A percentile compares a stretch with the other conserved stretches of the same genome.
Conservation (phyloP, 2,113 vertebrate species). For the Aphelocoma coerulescens region DNA sequence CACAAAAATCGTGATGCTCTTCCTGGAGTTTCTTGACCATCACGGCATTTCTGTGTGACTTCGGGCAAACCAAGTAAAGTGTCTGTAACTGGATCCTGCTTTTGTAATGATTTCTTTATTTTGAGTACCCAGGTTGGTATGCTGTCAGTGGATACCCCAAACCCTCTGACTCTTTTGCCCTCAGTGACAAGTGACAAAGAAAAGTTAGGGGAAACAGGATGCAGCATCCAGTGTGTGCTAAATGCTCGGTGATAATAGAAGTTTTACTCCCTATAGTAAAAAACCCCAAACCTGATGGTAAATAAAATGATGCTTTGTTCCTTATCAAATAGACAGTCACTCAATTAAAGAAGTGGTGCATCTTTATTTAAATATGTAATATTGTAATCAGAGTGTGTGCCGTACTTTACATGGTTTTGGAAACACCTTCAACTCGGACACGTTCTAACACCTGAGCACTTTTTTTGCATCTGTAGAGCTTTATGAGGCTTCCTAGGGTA, state of each 20-base stretch:
- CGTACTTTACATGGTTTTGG: background rate
- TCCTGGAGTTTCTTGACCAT: background rate
- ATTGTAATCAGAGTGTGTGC: background rate
- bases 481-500: background rate
- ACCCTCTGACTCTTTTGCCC: background rate
- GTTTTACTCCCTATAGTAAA: background rate
- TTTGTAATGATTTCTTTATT: background rate
- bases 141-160: background rate
- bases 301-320: background rate
- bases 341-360: background rate
- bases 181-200: background rate
- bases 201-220: background rate
- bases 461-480: background rate
- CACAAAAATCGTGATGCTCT: background rate
- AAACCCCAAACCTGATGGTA: background rate
- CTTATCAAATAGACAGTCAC: background rate
- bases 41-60: background rate
- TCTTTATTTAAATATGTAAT: background rate
- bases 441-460: background rate
- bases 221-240: fast-evolving
- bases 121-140: background rate
- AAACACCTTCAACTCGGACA: background rate
- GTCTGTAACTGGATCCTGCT: background rate
- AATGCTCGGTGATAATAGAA: background rate
- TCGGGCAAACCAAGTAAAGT: background rate